phyloP scores from a whole-genome alignment of 2,888 invertebrate species.

The Baronia brevicornis region DNA sequence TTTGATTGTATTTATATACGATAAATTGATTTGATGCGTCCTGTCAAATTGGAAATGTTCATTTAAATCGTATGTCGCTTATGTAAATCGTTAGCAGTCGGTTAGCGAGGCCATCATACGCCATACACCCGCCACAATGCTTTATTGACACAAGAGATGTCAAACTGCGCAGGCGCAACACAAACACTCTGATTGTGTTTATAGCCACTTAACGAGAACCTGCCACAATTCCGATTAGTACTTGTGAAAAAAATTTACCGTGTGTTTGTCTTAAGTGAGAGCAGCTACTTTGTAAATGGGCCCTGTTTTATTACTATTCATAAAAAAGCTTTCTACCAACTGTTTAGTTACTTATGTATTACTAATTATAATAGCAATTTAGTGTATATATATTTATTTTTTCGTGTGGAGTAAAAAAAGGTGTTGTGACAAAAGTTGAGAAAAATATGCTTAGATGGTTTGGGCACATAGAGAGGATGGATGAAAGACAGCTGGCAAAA shows the following conservation, averaged over 20 bases:
- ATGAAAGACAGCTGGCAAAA: too few species aligned
- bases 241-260: conserved; percentile 57
- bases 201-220: conserved; percentile 70
- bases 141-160: conserved; percentile 52
- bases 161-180: conserved; percentile 57
- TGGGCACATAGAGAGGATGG: too few species aligned
- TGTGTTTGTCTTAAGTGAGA: conserved; percentile 58
- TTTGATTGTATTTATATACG: too few species aligned
- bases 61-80: conserved; percentile 29
- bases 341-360: conserved; percentile 12
- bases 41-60: conserved; percentile 15
- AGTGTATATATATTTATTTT: too few species aligned
- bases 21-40: conserved; percentile 8
- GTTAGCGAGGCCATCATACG: conserved; percentile 51
- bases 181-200: conserved; percentile 71
- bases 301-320: conserved; percentile 26
- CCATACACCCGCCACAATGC: conserved; percentile 48
- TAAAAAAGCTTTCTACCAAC: conserved; percentile 11
- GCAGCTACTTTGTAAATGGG: conserved; percentile 62
- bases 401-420: too few species aligned
- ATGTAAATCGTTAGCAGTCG: conserved; percentile 57
- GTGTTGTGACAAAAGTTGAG: too few species aligned
- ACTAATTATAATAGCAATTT: too few species aligned
- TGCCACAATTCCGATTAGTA: conserved; percentile 70
- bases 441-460: too few species aligned